A percentile compares a stretch with the other conserved stretches of the same genome.
Conservation (phyloP, 2,113 vertebrate species). For the Hystrix brachyura region DNA sequence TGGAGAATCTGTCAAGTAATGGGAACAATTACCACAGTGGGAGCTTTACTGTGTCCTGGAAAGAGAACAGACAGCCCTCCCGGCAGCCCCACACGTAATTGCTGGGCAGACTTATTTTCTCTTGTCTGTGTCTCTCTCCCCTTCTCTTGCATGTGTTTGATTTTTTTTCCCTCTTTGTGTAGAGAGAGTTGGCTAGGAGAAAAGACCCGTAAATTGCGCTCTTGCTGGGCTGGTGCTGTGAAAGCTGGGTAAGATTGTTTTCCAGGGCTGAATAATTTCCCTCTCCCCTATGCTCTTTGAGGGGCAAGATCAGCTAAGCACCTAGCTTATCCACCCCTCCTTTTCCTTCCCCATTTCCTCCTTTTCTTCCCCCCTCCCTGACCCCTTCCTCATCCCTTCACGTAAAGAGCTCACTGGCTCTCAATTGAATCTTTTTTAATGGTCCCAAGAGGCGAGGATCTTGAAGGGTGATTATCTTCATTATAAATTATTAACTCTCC, state of each 20-base stretch:
- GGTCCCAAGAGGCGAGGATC: conserved; percentile 76
- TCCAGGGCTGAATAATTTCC: conserved; percentile 82
- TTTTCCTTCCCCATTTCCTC: conserved; percentile 30
- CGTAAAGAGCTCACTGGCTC: conserved; percentile 82
- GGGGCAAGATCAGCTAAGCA: conserved; percentile 65
- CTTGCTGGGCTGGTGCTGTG: conserved; percentile 86
- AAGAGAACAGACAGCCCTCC: conserved; percentile 88
- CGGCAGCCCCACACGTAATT: conserved; percentile 88
- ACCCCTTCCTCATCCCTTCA: conserved; percentile 58
- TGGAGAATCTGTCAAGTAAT: conserved; percentile 89
- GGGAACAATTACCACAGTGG: conserved; percentile 90
- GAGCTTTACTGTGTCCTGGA: conserved; percentile 89
- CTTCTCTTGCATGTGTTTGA: conserved; percentile 87
- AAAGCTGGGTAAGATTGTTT: conserved; percentile 88
- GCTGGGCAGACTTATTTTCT: conserved; percentile 89
- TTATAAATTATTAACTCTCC: conserved; percentile 86
- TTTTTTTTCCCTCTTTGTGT: conserved; percentile 89
- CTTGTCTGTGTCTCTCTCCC: conserved; percentile 82
- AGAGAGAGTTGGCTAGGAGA: conserved; percentile 88
- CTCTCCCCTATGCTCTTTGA: conserved; percentile 46
- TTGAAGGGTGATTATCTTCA: conserved; percentile 84
- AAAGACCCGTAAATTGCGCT: conserved; percentile 89
- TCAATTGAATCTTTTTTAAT: conserved; percentile 85
- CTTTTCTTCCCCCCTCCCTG: conserved; percentile 56
- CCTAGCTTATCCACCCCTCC: conserved; percentile 73